Conservation (phyloP, 1,140 invertebrate species). For the Metopolophium dirhodum region DNA sequence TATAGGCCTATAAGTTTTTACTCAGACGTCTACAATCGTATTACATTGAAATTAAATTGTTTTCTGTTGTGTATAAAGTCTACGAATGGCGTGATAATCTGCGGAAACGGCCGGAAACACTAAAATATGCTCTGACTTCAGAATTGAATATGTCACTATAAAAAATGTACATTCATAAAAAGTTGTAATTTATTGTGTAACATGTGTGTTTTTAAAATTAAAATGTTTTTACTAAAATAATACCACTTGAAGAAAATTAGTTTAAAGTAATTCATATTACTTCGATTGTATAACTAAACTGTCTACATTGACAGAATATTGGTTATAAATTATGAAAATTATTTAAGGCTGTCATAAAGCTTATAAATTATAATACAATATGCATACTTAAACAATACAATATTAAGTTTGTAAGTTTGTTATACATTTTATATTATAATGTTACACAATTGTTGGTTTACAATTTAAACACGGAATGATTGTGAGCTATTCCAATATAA, state of each 20-base stretch:
- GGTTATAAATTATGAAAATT: background rate
- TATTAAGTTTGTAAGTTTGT: background rate
- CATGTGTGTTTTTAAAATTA: background rate
- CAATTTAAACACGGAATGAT: background rate
- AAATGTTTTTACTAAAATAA: background rate
- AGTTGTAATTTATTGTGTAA: background rate
- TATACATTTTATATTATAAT: background rate
- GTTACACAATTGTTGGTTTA: background rate
- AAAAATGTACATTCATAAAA: background rate
- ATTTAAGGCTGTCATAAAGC: background rate
- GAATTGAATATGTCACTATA: background rate
- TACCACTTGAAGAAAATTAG: background rate
- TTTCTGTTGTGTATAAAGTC: background rate
- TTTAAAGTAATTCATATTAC: background rate
- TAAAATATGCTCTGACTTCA: background rate
- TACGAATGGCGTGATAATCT: background rate
- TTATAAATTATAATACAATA: background rate
- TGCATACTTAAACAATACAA: background rate
- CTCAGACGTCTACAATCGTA: background rate
- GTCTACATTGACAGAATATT: background rate
- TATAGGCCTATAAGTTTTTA: background rate
- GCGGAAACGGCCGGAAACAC: background rate
- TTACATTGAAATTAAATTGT: background rate
- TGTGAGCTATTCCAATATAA: background rate
- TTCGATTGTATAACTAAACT: background rate